phyloP scores from a whole-genome alignment of 2,113 vertebrate genomes.

The Pseudorasbora parva region DNA sequence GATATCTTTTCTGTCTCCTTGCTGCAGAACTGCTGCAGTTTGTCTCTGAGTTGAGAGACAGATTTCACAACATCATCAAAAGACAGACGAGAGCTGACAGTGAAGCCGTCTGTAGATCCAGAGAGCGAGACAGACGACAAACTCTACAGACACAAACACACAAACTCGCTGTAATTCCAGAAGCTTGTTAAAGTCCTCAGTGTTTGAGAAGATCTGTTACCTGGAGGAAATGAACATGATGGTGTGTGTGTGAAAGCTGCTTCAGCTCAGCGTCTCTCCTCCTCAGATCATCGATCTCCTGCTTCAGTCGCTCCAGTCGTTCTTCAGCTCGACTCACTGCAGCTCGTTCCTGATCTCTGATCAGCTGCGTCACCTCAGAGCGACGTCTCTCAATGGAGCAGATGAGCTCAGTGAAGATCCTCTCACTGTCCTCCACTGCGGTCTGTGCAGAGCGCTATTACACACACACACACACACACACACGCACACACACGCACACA shows the following conservation, averaged over 20 bases:
- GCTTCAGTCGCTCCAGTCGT: not conserved
- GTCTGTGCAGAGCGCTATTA: not conserved
- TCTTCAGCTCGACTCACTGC: conserved; percentile 32
- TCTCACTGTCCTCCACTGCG: too few species aligned
- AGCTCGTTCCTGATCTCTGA: conserved; percentile 13
- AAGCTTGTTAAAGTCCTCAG: not conserved
- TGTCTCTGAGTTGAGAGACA: not conserved
- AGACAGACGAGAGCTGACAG: not conserved
- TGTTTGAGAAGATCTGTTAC: conserved; percentile 23
- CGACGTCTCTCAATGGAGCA: not conserved
- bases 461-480: not conserved
- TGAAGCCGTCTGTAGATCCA: not conserved
- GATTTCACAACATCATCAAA: not conserved
- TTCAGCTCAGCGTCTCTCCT: conserved; percentile 25
- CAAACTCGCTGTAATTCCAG: not conserved
- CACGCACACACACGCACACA: too few species aligned
- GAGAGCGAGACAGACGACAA: not conserved
- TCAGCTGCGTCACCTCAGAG: conserved; percentile 8
- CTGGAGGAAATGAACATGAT: conserved; percentile 40
- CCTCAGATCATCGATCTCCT: not conserved
- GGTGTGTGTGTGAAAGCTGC: conserved; percentile 29
- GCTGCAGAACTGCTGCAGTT: not conserved
- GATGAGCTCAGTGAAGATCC: too few species aligned
- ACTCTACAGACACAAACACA: not conserved
- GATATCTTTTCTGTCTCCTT: too few species aligned